Percentiles rank a stretch among this genome's conserved stretches.
These are phyloP conservation scores for Latrodectus elegans DNA, from an alignment of 2,888 invertebrate species.

Conservation along the genomic window DNA sequence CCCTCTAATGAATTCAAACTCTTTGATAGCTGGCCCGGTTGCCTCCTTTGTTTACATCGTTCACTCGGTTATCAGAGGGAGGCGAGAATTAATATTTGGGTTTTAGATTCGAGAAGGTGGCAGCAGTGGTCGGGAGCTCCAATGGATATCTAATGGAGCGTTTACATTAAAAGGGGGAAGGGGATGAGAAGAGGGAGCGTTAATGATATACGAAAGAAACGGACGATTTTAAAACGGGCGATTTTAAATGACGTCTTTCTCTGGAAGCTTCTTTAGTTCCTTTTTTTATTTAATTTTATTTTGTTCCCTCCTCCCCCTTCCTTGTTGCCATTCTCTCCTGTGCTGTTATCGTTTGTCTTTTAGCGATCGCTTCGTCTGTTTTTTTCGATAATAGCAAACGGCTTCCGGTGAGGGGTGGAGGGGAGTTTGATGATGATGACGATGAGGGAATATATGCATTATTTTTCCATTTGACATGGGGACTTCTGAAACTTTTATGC, in stretches of 20 bases:
- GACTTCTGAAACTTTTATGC: background rate
- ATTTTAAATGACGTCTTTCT: constrained; percentile 64
- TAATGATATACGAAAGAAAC: constrained; percentile 60
- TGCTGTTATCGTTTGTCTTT: constrained; percentile 63
- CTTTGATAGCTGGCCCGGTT: constrained; percentile 51
- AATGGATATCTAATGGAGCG: constrained; percentile 61
- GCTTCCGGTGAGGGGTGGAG: constrained; percentile 37
- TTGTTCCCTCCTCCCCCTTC: background rate
- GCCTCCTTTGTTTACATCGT: constrained; percentile 58
- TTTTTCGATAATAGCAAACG: constrained; percentile 61
- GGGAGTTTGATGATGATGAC: constrained; percentile 59
- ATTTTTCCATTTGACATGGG: constrained; percentile 61
- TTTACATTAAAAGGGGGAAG: constrained; percentile 23
- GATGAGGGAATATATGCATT: constrained; percentile 58
- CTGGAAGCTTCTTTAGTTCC: constrained; percentile 15
- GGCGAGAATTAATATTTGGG: constrained; percentile 64
- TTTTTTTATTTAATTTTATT: constrained; percentile 5
- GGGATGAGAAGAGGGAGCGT: constrained; percentile 7
- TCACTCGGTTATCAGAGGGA: constrained; percentile 50
- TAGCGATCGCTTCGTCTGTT: constrained; percentile 60
- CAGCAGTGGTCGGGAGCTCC: constrained; percentile 1
- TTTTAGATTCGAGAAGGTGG: constrained; percentile 57
- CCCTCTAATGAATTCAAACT: constrained; percentile 62
- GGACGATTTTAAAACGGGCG: constrained; percentile 58
- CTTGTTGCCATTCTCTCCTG: constrained; percentile 26